These are phyloP conservation scores for Lagodon rhomboides DNA, from an alignment of 2,797 vertebrate genomes.

Conservation along the genomic window DNA sequence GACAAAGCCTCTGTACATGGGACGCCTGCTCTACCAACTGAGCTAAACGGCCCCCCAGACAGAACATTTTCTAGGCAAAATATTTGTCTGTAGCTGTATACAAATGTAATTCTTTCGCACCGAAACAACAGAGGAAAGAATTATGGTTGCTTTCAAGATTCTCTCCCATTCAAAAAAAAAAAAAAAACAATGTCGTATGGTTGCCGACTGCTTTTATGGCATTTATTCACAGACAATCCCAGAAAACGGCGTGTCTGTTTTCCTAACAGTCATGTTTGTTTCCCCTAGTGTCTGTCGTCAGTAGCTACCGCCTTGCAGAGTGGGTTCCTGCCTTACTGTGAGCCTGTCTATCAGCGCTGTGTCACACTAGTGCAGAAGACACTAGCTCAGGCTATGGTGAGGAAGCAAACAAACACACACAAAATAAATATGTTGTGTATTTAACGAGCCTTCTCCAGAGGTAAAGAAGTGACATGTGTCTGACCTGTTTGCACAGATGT, in stretches of 20 bases:
- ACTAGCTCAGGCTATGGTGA: slow-evolving; percentile 95
- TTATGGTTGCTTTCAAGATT: neutral
- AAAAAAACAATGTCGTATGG: neutral
- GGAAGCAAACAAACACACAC: slow-evolving; percentile 9
- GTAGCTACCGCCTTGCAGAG: slow-evolving; percentile 96
- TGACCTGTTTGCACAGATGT: slow-evolving; percentile 86
- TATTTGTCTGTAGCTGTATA: too few relatives aligned
- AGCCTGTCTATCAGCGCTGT: slow-evolving; percentile 96
- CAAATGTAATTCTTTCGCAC: neutral
- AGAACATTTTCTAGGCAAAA: neutral
- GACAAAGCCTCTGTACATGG: too few relatives aligned
- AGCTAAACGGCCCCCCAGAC: too few relatives aligned
- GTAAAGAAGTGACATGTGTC: neutral
- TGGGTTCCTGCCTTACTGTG: slow-evolving; percentile 95
- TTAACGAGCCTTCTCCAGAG: neutral
- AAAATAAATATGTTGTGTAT: neutral
- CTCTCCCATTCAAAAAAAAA: neutral
- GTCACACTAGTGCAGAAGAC: slow-evolving; percentile 97
- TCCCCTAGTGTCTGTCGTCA: slow-evolving; percentile 91
- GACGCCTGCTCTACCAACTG: too few relatives aligned
- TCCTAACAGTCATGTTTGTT: neutral
- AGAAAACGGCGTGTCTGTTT: neutral
- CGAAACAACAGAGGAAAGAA: neutral
- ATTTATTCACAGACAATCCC: neutral
- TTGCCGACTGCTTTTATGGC: neutral